Evolutionary conservation across 2,888 invertebrate species (phyloP), one percentile per base, ranked within the genome.

Genomic region (Athalia rosae): DNA sequence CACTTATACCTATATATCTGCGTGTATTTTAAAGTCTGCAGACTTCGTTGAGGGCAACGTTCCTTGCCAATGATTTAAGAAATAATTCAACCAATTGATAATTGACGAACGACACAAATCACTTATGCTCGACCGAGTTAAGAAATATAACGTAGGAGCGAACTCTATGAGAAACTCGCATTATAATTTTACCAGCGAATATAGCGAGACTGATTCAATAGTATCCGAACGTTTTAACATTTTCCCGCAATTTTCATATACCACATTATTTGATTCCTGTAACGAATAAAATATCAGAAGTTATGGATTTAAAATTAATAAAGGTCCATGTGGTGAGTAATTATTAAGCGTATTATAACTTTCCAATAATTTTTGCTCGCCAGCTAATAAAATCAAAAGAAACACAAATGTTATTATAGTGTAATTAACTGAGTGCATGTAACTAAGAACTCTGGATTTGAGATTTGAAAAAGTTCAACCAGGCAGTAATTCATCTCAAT

Each of bases 231-330:
- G 15, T 50, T 53, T 47, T 0, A 28, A 6, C 15, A 11, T 5
- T 5, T 53, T 28, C 11, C 41, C n/a, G n/a, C 11, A 67, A 67
- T 28, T 67, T 53, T 15, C 11, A 11, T 15, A 4, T 28, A 41
- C n/a, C 41, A 50, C 50, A 41, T 50, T 48, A 13, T 50, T 53
- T n/a, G 15, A 15, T 28, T 28, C 28, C 50, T 41, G 9, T 53
- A n/a, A 67, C 6, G 53, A 41, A 64, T 64, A 28, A 3, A 41
- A 53, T 11, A 4, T 11, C n/a, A 50, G 5, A n/a, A 28, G n/a
- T n/a, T 3, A 81, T 82, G 82, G 80, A 81, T 77, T 80, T 76
- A 61, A 71, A 79, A 78, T 78, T 80, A 13, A 41, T 77, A 8
- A 79, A 79, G 78, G 11, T 79, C 5, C 53, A 78, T 15, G 45